Percentiles rank a stretch among this genome's conserved stretches.
These are phyloP conservation scores for Neomorphus geoffroyi DNA, from an alignment of 2,797 vertebrate genomes.

Conservation along the genomic window DNA sequence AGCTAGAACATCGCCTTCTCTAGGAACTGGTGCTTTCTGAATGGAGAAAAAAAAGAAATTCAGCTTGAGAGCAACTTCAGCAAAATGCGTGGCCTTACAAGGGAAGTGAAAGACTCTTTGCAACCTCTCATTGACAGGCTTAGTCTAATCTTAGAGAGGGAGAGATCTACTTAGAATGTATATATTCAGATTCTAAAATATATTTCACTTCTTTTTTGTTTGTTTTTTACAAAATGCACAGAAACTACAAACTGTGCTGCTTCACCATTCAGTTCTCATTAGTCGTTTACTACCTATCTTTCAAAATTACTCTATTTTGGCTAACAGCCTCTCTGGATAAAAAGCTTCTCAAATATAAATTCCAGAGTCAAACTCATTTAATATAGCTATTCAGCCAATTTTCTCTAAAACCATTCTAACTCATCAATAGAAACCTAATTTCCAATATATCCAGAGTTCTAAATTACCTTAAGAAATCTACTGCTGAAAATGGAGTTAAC, in stretches of 20 bases:
- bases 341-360: neutral
- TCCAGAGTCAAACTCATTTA: neutral
- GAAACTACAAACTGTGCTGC: neutral
- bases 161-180: neutral
- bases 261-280: neutral
- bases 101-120: neutral
- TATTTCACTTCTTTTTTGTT: neutral
- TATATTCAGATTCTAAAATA: neutral
- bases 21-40: neutral
- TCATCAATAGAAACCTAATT: neutral
- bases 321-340: neutral
- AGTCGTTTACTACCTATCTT: neutral
- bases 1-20: neutral
- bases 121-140: neutral
- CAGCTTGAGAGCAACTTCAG: neutral
- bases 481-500: neutral
- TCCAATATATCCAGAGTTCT: neutral
- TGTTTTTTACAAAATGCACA: neutral
- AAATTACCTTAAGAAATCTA: neutral
- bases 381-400: neutral
- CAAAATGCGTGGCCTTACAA: neutral
- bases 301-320: neutral
- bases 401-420: neutral
- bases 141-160: neutral
- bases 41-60: neutral